These are phyloP conservation scores for Cryptus viduatorius DNA, from an alignment of 2,888 invertebrate genomes.

Conservation along the genomic window DNA sequence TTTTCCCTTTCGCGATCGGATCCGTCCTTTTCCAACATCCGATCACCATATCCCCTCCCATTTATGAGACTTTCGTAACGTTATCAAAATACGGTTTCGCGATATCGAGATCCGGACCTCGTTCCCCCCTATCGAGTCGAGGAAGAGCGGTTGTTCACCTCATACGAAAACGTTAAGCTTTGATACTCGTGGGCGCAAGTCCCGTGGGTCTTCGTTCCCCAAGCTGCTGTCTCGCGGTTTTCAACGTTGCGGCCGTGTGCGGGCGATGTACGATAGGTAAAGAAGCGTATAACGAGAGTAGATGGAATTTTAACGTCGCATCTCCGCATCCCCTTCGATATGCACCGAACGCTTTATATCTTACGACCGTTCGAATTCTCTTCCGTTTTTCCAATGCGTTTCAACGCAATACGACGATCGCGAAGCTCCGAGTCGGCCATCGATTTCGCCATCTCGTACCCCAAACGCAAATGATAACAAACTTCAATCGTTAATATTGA, in stretches of 20 bases:
- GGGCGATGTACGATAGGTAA: constrained; percentile 2
- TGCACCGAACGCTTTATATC: background rate
- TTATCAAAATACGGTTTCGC: constrained; percentile 45
- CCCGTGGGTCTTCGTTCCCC: background rate
- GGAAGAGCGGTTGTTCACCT: constrained; percentile 21
- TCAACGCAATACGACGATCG: background rate
- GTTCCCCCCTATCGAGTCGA: constrained; percentile 9
- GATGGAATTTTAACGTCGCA: constrained; percentile 72
- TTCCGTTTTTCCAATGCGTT: constrained; percentile 19
- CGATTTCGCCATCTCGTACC: background rate
- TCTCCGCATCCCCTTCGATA: constrained; percentile 28
- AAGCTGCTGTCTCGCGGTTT: background rate
- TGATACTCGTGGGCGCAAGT: background rate
- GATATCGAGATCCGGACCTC: constrained; percentile 23
- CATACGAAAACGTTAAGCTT: constrained; percentile 16
- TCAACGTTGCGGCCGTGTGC: background rate
- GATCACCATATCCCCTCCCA: constrained; percentile 25
- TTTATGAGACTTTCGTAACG: constrained; percentile 32
- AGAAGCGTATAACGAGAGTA: constrained; percentile 30
- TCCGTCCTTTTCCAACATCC: constrained; percentile 15
- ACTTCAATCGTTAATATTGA: constrained; percentile 48
- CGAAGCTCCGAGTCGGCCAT: background rate
- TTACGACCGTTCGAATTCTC: background rate
- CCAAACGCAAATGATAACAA: constrained; percentile 39
- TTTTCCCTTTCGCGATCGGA: background rate